Evolutionary conservation across 2,113 vertebrate species (phyloP), one percentile per base, ranked within the genome.

Genomic region (Malurus alboscapulatus): DNA sequence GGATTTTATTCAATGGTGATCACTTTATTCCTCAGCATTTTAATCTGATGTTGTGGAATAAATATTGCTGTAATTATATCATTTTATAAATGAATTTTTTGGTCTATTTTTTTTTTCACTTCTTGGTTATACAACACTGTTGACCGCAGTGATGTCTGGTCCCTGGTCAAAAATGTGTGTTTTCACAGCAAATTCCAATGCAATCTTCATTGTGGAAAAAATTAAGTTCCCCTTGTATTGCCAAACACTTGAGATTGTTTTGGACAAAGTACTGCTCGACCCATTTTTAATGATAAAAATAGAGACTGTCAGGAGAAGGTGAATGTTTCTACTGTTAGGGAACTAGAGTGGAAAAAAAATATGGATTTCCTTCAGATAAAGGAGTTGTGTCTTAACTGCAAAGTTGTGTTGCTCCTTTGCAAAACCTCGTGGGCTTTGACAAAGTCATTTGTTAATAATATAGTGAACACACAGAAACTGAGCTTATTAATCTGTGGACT

Each of bases 211-310:
- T 88, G 76, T 95, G 96, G 96, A 97, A 97, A 97, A 97, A 97
- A 97, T 91, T 89, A 87, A 90, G 67, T 92, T 94, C 67, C 51
- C 24, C 30, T 94, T 80, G 84, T 92, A 77, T 96, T 97, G 97
- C 97, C 96, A 97, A 97, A 95, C 86, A 86, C 87, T 96, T 87
- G 87, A 91, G 95, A 96, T 96, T 96, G 87, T 96, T 97, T 96
- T 97, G 92, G 96, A 94, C 93, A 89, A 96, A 93, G 69, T 80
- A 85, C 63, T 85, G 57, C 74, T 93, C 55, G 47, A 69, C 53
- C 72, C 62, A 65, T 91, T 97, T 96, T 96, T 95, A 95, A 95
- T 95, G 96, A 95, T 94, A 72, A 87, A 95, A 93, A 92, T 96
- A 94, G 68, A 94, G 91, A 36, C 40, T 73, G 48, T 95, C 74